Base-by-base conservation (phyloP, 2,113 vertebrate species). In the Mesitornis unicolor region DNA sequence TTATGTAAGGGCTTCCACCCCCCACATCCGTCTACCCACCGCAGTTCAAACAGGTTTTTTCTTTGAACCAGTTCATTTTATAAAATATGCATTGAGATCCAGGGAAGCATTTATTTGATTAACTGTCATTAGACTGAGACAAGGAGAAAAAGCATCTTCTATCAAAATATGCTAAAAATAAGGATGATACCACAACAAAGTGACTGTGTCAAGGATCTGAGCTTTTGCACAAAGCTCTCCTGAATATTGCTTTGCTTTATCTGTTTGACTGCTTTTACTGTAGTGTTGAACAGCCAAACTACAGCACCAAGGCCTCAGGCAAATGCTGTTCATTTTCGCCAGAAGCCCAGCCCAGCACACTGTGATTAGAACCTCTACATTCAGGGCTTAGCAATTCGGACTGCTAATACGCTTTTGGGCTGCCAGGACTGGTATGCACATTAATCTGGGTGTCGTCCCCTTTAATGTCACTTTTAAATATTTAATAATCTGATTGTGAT, bases 21-120 rank as follows among this genome's bases (percentile, higher is more conserved):
- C n/a, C 45, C 7, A 38, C 7, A 17, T 61, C 38, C 59, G 35
- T 80, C 84, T 75, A 73, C 36, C 19, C n/a, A 60, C 43, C 4
- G 4, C 56, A 63, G 50, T 86, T 97, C 75, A 95, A 93, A 80
- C 65, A 89, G 40, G 57, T 81, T 87, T 90, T 89, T 53, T 35
- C 71, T 97, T 97, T 97, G 95, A 95, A 96, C 76, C 36, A 21
- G n/a, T 77, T 95, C 81, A 42, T 91, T 77, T 29, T 36, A 87
- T 94, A 95, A 94, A 97, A 97, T 95, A 97, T 91, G 57, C 69
- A 95, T 76, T 14, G 3, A 42, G 50, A 96, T 64, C 79, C n/a
- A 84, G 76, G 1, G 6, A 87, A 93, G 87, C 2, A 0, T 89
- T 96, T 88, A 67, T 90, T 97, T 96, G 93, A 94, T 97, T 94